phyloP scores from a whole-genome alignment of 2,888 invertebrate species.

The Allygus modestus region DNA sequence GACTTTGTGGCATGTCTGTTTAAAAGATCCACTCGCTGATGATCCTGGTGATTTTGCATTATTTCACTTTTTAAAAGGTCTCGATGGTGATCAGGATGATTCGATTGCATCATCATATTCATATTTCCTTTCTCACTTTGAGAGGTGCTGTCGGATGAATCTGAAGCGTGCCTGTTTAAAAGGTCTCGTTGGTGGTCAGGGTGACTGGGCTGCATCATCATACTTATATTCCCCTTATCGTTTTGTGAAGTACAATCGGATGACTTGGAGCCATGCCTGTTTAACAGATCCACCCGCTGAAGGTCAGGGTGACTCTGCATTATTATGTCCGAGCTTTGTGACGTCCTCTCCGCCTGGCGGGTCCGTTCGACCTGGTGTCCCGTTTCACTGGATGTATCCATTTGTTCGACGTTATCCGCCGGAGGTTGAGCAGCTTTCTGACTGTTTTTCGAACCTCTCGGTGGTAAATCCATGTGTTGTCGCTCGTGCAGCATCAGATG shows the following conservation, averaged over 20 bases:
- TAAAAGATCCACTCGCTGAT: not conserved
- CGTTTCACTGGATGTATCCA: not conserved
- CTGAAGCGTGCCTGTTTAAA: conserved; percentile 21
- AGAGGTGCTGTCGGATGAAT: not conserved
- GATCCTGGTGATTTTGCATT: not conserved
- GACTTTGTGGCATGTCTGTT: not conserved
- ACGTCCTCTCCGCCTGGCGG: not conserved
- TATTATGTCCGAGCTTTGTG: not conserved
- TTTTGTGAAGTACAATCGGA: not conserved
- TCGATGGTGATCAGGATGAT: not conserved
- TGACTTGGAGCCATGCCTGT: not conserved
- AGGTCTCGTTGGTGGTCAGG: not conserved
- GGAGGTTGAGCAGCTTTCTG: not conserved
- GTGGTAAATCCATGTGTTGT: conserved; percentile 82
- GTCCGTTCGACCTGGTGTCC: not conserved
- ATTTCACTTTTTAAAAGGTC: too few relatives aligned
- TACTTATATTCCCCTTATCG: not conserved
- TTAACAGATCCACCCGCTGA: conserved; percentile 4
- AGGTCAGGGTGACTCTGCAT: conserved; percentile 29
- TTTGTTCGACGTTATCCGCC: not conserved
- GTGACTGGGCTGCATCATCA: not conserved
- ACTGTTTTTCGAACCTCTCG: not conserved
- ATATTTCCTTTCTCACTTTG: not conserved
- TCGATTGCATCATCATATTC: not conserved
- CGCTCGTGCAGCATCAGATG: conserved; percentile 89